These are phyloP conservation scores for Thymelicus sylvestris DNA, from an alignment of 2,888 invertebrate species.

Conservation along the genomic window DNA sequence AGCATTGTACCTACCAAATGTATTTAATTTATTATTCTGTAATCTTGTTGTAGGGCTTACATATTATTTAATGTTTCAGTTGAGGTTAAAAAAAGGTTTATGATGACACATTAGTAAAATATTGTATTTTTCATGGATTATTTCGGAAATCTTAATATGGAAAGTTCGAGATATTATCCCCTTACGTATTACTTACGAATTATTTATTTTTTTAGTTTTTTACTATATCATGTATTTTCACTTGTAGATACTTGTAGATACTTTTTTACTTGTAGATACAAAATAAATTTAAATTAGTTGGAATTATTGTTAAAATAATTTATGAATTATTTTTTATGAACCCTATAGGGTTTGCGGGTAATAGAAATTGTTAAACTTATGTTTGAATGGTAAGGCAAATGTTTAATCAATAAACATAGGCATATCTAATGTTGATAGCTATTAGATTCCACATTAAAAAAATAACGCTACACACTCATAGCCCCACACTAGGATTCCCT, in stretches of 20 bases:
- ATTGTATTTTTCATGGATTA: no score
- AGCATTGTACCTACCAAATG: neutral
- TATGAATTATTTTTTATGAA: no score
- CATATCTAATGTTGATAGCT: neutral
- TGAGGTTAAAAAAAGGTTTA: no score
- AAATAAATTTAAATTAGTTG: neutral
- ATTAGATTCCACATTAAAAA: neutral
- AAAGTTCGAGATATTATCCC: no score
- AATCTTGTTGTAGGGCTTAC: no score
- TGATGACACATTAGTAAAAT: no score
- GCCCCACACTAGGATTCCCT: no score
- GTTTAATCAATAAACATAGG: neutral
- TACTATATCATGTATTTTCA: neutral
- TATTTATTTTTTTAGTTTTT: no score
- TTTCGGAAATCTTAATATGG: no score
- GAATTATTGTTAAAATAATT: neutral
- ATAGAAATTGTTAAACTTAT: neutral
- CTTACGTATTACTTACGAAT: no score
- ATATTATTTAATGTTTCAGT: no score
- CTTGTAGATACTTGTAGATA: neutral
- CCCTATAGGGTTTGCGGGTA: neutral
- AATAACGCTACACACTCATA: no score
- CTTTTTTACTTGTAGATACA: neutral
- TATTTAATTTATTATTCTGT: neutral
- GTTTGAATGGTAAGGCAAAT: neutral